Conservation (phyloP, 2,797 vertebrate genomes). For the Ciconia nigra region DNA sequence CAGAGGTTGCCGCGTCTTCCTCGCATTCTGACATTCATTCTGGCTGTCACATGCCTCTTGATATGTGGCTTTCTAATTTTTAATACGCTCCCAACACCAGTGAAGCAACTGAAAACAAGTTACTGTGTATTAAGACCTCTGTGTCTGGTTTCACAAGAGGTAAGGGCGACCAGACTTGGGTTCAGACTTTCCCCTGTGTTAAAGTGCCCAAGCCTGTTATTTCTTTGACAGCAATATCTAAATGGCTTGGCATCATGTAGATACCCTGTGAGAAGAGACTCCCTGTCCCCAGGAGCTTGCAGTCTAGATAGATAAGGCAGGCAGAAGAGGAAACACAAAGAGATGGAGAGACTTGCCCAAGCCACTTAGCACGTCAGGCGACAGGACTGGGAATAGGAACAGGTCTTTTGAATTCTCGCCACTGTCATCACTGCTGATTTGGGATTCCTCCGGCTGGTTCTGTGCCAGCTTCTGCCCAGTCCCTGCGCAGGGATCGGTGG, state of each 20-base stretch:
- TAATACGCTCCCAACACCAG: not conserved
- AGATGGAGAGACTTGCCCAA: not conserved
- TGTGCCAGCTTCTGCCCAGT: not conserved
- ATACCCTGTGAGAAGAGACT: not conserved
- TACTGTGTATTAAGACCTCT: not conserved
- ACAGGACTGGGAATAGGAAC: not conserved
- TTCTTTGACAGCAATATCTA: not conserved
- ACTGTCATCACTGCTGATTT: not conserved
- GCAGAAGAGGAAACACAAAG: not conserved
- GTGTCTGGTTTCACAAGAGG: not conserved
- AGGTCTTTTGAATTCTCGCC: not conserved
- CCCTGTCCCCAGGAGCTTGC: not conserved
- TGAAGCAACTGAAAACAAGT: not conserved
- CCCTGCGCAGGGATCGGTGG: fast-evolving
- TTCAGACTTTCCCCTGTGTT: not conserved
- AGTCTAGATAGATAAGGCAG: not conserved
- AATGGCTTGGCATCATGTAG: not conserved
- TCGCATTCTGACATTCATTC: not conserved
- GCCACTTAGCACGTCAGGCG: not conserved
- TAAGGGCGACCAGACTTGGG: fast-evolving
- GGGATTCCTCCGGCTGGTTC: not conserved
- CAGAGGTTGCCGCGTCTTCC: not conserved
- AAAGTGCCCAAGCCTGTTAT: not conserved
- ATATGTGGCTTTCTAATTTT: not conserved
- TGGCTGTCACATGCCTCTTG: not conserved